Conservation (phyloP, 2,113 vertebrate genomes). For the Lepus europaeus region DNA sequence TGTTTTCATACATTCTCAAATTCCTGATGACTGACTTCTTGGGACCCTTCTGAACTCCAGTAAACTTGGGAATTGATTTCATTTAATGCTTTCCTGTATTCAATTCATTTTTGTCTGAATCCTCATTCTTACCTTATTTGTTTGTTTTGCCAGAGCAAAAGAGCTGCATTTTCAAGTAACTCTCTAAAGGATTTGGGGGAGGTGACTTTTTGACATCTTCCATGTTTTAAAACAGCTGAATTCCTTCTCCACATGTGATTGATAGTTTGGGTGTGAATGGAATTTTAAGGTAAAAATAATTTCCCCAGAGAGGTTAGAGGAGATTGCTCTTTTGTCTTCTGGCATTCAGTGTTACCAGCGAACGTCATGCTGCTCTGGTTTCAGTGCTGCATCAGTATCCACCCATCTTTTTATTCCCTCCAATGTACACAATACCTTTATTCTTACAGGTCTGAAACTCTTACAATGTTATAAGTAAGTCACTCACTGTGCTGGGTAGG, state of each 20-base stretch:
- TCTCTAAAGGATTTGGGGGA: background rate
- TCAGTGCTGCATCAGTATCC: background rate
- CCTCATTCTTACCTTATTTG: background rate
- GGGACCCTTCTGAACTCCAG: background rate
- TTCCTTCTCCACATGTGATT: slow-evolving; percentile 32
- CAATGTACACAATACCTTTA: background rate
- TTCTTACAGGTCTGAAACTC: background rate
- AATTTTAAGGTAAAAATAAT: slow-evolving; percentile 62
- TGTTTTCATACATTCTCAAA: background rate
- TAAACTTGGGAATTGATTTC: background rate
- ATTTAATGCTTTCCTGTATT: slow-evolving; percentile 5
- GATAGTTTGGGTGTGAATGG: background rate
- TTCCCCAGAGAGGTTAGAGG: background rate
- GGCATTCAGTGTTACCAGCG: background rate
- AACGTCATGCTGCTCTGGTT: background rate
- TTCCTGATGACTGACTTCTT: background rate
- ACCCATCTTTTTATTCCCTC: background rate
- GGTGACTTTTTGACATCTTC: background rate
- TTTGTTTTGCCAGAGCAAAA: slow-evolving; percentile 29
- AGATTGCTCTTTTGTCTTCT: background rate
- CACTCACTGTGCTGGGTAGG: background rate
- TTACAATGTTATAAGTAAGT: background rate
- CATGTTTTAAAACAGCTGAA: slow-evolving; percentile 43
- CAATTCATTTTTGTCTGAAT: background rate
- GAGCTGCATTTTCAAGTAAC: slow-evolving; percentile 25